Base-by-base conservation (phyloP, 2,797 vertebrate genomes). In the Margarornis squamiger region DNA sequence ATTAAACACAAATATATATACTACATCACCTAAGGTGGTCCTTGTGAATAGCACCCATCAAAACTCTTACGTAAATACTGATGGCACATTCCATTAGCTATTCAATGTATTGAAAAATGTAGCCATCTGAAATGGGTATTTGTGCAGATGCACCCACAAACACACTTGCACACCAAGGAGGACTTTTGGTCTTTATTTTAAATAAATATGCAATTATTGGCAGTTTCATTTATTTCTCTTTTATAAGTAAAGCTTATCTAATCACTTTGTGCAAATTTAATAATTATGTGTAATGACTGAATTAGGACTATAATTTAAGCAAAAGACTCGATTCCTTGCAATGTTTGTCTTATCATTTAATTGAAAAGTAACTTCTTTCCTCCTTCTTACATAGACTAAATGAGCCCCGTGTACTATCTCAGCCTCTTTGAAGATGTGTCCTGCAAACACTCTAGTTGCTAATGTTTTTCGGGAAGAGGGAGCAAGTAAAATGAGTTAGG, bases 311-410 rank as follows among this genome's bases (percentile, higher is more conserved):
- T 97, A 97, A 97, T 97, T 96, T 96, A 93, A 93, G 85, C 79
- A 88, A 97, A 96, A 96, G 87, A 94, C 39, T 83, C 88, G 83
- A 83, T 97, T 97, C 71, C 91, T 97, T 87, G n/a, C 95, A 97
- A 93, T 95, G 77, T 97, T 96, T 97, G 86, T 92, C 96, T 98
- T 98, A 97, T 97, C 97, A 97, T 97, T 97, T 98, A 98, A 97
- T 97, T 97, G 93, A 86, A 96, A 95, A 96, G 65, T 94, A 88
- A 92, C 85, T 94, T 93, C 70, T 86, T 96, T 92, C 43, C 63
- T 85, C 48, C 32, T 41, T 83, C 51, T 83, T 89, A 90, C 78
- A 48, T 39, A 80, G 83, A 24, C 45, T 90, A 88, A 97, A 91
- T 92, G 75, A 92, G 46, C 71, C 76, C 52, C 72, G 45, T 63